phyloP scores from a whole-genome alignment of 2,113 vertebrate genomes.

The Pygoscelis antarcticus region DNA sequence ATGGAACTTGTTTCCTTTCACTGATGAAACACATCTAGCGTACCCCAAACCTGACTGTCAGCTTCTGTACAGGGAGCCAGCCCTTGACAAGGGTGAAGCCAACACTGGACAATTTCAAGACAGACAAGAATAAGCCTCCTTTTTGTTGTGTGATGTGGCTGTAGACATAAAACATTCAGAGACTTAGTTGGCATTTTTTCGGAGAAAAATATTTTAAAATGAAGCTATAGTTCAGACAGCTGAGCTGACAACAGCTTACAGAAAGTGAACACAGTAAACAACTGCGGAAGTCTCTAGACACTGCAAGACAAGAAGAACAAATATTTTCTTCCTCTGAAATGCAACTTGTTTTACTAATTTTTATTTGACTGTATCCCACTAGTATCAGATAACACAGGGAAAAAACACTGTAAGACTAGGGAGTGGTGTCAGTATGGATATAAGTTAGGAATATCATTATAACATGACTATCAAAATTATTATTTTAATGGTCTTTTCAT shows the following conservation, averaged over 20 bases:
- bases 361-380: constrained; percentile 24
- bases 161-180: constrained; percentile 49
- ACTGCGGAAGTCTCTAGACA: constrained; percentile 62
- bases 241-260: constrained; percentile 66
- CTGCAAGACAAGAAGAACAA: constrained; percentile 25
- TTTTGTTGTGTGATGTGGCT: constrained; percentile 14
- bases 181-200: constrained; percentile 7
- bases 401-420: background rate
- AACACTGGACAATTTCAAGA: constrained; percentile 26
- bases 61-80: background rate
- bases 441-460: background rate
- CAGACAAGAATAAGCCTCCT: background rate
- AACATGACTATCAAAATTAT: background rate
- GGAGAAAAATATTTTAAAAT: constrained; percentile 67
- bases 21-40: background rate
- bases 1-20: background rate
- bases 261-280: constrained; percentile 57
- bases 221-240: constrained; percentile 66
- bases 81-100: constrained; percentile 44
- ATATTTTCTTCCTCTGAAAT: constrained; percentile 56
- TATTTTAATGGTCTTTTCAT: background rate
- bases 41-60: constrained; percentile 12
- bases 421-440: background rate
- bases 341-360: constrained; percentile 61
- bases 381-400: background rate